These are phyloP conservation scores for Chlamydotis undulata DNA, from an alignment of 2,113 vertebrate genomes.

Conservation along the genomic window DNA sequence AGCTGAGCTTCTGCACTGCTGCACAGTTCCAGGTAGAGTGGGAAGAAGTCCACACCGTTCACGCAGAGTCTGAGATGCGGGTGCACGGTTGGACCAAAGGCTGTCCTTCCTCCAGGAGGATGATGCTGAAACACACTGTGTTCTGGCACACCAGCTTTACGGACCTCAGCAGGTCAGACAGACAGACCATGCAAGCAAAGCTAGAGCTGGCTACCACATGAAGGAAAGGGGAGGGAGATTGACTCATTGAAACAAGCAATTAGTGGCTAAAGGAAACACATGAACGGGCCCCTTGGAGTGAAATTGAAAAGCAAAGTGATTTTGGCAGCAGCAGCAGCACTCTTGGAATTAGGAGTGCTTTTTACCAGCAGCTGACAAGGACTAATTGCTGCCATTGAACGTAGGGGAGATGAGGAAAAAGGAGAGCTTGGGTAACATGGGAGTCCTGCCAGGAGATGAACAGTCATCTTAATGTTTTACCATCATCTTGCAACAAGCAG, in stretches of 20 bases:
- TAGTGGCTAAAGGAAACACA: not conserved
- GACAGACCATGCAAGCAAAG: not conserved
- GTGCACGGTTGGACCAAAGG: not conserved
- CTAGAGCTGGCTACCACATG: not conserved
- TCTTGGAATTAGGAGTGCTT: not conserved
- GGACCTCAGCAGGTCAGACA: not conserved
- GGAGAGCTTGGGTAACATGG: not conserved
- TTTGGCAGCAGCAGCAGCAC: not conserved
- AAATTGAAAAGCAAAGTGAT: not conserved
- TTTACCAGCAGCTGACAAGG: constrained; percentile 6
- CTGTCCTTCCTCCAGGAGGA: not conserved
- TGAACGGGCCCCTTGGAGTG: not conserved
- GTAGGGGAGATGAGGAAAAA: not conserved
- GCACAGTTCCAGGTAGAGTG: not conserved
- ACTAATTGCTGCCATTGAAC: constrained; percentile 1
- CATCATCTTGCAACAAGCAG: not conserved
- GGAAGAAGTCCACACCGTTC: not conserved
- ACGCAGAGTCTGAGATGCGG: not conserved
- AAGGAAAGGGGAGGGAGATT: not conserved
- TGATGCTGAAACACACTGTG: not conserved
- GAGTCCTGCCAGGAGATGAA: not conserved
- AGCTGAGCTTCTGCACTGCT: not conserved
- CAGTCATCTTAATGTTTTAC: not conserved
- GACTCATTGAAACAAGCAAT: not conserved
- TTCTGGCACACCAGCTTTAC: not conserved